Evolutionary conservation across 2,797 vertebrate species (phyloP), one percentile per base, ranked within the genome.

Genomic region (Mycteria americana): DNA sequence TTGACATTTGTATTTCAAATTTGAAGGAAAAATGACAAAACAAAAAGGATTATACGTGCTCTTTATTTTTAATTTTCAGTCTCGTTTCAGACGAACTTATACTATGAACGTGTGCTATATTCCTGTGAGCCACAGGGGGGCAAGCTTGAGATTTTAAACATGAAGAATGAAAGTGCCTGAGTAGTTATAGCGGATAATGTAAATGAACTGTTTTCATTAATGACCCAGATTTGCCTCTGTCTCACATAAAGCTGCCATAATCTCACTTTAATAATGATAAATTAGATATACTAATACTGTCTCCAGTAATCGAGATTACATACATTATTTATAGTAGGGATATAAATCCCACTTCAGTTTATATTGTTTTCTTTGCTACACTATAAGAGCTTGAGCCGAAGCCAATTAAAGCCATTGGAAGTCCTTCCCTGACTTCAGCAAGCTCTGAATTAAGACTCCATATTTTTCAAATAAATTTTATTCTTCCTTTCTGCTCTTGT

Each of bases 161-260:
- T 5, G 51, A 65, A 67, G 73, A 7, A 18, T 37, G 28, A 11
- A 39, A 63, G 68, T n/a, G 53, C 45, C 45, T 25, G 78, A 39
- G 62, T 60, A 77, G 41, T 80, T 93, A 25, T 2, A 57, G 64
- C 2, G 15, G 50, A 21, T 78, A 75, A 75, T 56, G 79, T 46
- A 78, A 90, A 88, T 63, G 31, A 94, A 60, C 59, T 85, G 45
- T 17, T 70, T 45, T 68, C 56, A 11, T 69, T 95, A 90, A 87
- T 79, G 92, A 86, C 79, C 46, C 70, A 30, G 65, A 64, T 82
- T 92, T 96, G 87, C 85, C 79, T 96, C 75, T 67, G 73, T 91
- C 62, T 96, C 31, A 2, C 85, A 88, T 96, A 97, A 97, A 96
- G 59, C 73, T 96, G 93, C 91, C 93, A 67, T 94, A 93, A 97